Evolutionary conservation across 2,113 vertebrate species (phyloP), one percentile per base, ranked within the genome.

Genomic region (Paralichthys olivaceus): DNA sequence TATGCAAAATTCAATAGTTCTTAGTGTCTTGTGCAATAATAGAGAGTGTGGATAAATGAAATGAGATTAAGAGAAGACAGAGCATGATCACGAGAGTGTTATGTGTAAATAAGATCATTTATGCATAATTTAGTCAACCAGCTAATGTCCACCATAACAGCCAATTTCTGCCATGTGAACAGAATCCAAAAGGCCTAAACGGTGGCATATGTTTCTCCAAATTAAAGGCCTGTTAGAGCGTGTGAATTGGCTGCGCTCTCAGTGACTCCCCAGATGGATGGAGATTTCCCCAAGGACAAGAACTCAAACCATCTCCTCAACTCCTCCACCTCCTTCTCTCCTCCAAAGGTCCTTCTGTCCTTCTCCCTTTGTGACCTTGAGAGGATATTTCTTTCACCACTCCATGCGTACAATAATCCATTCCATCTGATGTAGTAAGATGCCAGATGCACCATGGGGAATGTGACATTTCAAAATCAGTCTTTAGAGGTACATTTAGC

Each of bases 131-230:
- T 67, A n/a, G 26, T 77, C 58, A 17, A 59, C 43, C 58, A 72
- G 70, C 66, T 81, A 87, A 85, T 84, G 76, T 85, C 77, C 79
- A 69, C 80, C 75, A 73, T 79, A 78, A 87, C 57, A 56, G 65
- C 68, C 25, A 34, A 84, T 81, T 81, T 75, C 75, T 82, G 74
- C 72, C 53, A 78, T 77, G 72, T 80, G 80, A 77, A 79, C 60
- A 34, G 53, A 67, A 75, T 89, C 82, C 86, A 89, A 84, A 83
- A 74, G 72, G 67, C 63, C 77, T 83, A 89, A 90, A 77, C 55
- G 40, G 73, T 54, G 71, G 81, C 91, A 92, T 89, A 91, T 92
- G 89, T 87, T 91, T 89, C 75, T 53, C 59, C 65, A 90, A 90
- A 91, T 91, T 76, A 91, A 84, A 72, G 53, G 84, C 62, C 76